Evolutionary conservation across 2,888 invertebrate genomes (phyloP), one percentile per base, ranked within the genome.

Genomic region (Eulithis testata): DNA sequence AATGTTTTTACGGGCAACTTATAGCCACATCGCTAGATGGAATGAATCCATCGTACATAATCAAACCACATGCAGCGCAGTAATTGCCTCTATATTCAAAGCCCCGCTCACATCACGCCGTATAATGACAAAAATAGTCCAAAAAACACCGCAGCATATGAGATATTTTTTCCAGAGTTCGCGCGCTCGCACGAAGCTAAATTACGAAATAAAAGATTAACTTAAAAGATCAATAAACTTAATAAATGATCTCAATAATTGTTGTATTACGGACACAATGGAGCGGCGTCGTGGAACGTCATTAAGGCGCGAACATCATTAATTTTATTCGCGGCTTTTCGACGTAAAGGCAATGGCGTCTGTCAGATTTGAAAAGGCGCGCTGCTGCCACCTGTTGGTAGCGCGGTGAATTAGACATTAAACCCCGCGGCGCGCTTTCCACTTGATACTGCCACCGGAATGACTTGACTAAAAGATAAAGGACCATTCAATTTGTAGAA

Each of bases 171-270:
- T 92, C 85, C 81, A 83, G 86, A 90, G 86, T 91, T 91, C 90
- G 91, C 91, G 90, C 87, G 87, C 89, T 89, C 86, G 88, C 87
- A 85, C 84, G 83, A 76, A 92, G 87, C 90, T 90, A 92, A 93
- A 93, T 93, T 92, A 93, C 92, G 90, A 93, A 92, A 93, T 92
- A 93, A 93, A 93, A 93, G 93, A 93, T 93, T 92, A 92, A 92
- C 86, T 91, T 92, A 92, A 93, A 92, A 92, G 92, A 93, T 92
- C 93, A 93, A 93, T 93, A 93, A 93, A 93, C 92, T 92, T 93
- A 92, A 93, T 92, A 93, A 93, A 93, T 93, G 92, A 92, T 93
- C 93, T 93, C 90, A 93, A 92, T 93, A 93, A 92, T 93, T 92
- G 93, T 93, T 93, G 91, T 91, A 93, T 92, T 93, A 93, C 91